A percentile compares a stretch with the other conserved stretches of the same genome.
Evolutionary conservation across 2,888 invertebrate species (phyloP).

Genomic region (Drosophila formosana): DNA sequence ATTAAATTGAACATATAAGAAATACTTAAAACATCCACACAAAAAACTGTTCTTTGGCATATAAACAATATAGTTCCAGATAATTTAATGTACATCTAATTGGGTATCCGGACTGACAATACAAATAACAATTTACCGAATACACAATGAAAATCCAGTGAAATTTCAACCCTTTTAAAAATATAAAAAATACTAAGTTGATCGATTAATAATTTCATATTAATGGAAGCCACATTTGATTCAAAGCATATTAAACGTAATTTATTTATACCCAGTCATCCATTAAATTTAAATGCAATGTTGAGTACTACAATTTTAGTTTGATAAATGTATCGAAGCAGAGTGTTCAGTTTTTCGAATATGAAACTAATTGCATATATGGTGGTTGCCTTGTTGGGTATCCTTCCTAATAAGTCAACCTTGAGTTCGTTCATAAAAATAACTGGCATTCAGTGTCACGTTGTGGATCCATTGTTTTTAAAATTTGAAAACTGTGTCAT

Average conservation of each 20-base stretch:
- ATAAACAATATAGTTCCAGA: no score
- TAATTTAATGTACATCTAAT: no score
- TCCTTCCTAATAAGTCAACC: background rate
- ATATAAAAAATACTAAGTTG: background rate
- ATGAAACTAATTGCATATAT: background rate
- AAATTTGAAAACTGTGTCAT: conserved; percentile 1
- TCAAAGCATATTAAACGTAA: background rate
- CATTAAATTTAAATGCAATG: background rate
- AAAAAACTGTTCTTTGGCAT: no score
- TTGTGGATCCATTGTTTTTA: background rate
- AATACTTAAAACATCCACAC: no score
- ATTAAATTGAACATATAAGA: no score
- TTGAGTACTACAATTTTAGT: background rate
- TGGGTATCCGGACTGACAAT: no score
- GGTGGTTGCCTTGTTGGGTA: background rate
- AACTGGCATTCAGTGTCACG: background rate
- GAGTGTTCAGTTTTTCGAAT: background rate
- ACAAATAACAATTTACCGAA: no score
- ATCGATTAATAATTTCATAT: background rate
- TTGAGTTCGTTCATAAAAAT: background rate
- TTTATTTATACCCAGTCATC: background rate
- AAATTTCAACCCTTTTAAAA: no score
- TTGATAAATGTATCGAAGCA: background rate
- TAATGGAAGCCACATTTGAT: background rate
- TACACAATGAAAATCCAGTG: no score